phyloP scores from a whole-genome alignment of 2,113 vertebrate genomes.

The Cercopithecus mona region DNA sequence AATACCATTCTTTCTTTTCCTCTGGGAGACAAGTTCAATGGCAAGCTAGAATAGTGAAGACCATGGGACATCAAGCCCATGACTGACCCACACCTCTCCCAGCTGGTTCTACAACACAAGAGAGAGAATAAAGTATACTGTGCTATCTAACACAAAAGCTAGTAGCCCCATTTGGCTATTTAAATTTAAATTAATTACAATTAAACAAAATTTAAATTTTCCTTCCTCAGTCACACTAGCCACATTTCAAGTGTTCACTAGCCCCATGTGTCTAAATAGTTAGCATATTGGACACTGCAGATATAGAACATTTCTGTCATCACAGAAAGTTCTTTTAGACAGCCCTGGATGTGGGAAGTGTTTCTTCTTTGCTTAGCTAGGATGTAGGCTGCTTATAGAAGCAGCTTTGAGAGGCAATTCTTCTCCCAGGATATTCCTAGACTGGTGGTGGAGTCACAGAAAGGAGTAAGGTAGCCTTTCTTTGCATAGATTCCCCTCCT shows the following conservation, averaged over 20 bases:
- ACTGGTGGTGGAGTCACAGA: neutral
- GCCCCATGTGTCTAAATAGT: neutral
- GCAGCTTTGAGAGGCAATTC: conserved; percentile 7
- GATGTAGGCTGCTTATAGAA: conserved; percentile 56
- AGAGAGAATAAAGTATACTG: neutral
- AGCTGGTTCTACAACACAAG: neutral
- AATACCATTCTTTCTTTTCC: neutral
- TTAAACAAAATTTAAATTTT: neutral
- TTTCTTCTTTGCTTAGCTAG: conserved; percentile 54
- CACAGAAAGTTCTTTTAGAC: conserved; percentile 51
- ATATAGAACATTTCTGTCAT: conserved; percentile 10
- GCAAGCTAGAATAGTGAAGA: neutral
- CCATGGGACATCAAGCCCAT: neutral
- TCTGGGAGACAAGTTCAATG: neutral
- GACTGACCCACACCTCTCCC: neutral
- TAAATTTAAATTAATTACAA: neutral
- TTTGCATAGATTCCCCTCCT: neutral
- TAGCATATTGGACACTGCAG: neutral
- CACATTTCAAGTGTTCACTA: neutral
- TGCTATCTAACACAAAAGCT: neutral
- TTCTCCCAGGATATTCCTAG: conserved; percentile 51
- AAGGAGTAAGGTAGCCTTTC: neutral
- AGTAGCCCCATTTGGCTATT: neutral
- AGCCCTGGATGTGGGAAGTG: conserved; percentile 66
- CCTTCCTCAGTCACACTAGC: neutral